These are phyloP conservation scores for Lepilemur septentrionalis DNA, from an alignment of 2,797 vertebrate species.

Conservation along the genomic window DNA sequence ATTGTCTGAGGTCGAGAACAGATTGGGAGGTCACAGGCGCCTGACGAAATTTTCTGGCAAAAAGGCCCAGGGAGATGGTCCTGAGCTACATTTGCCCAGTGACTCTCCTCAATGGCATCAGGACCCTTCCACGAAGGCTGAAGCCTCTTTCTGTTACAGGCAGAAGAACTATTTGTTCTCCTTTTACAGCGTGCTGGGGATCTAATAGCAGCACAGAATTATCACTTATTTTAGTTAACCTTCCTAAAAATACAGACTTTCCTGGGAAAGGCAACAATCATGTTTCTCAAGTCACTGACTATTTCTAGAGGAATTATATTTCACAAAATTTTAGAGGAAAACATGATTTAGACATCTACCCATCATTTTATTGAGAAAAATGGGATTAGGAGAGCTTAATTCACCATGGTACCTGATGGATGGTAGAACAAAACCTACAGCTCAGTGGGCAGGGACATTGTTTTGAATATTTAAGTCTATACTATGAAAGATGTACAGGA, in stretches of 20 bases:
- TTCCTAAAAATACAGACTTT: slow-evolving; percentile 29
- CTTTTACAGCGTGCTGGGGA: background rate
- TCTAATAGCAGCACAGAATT: background rate
- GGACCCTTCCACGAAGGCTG: background rate
- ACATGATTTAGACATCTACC: background rate
- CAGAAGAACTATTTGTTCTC: background rate
- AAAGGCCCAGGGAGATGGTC: slow-evolving; percentile 18
- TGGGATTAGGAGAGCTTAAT: background rate
- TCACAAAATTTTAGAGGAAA: background rate
- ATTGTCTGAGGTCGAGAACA: slow-evolving; percentile 58
- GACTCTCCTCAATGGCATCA: background rate
- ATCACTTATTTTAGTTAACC: background rate
- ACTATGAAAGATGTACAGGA: background rate
- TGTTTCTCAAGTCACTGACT: background rate
- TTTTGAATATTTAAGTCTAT: background rate
- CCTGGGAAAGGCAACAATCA: background rate
- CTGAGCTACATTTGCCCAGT: background rate
- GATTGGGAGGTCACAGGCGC: slow-evolving; percentile 51
- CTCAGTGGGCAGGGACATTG: background rate
- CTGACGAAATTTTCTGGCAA: slow-evolving; percentile 58
- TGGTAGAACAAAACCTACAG: background rate
- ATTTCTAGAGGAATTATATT: background rate
- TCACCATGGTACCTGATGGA: background rate
- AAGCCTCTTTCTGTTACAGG: background rate
- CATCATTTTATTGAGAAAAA: background rate